Evolutionary conservation across 2,888 invertebrate genomes (phyloP), one percentile per base, ranked within the genome.

Genomic region (Torymus auratus): DNA sequence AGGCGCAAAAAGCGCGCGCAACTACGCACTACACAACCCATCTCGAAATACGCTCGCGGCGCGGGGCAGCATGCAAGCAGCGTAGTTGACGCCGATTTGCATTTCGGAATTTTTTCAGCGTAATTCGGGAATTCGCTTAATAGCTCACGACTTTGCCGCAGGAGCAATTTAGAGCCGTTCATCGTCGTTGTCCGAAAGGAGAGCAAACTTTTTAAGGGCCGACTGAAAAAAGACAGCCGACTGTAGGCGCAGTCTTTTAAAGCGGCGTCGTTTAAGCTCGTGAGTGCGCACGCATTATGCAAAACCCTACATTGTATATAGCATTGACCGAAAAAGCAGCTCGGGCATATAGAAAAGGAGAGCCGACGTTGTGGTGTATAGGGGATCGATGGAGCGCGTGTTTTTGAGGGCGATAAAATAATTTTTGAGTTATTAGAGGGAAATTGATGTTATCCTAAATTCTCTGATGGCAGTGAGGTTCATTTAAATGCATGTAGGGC

Each of bases 71-170:
- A 20, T 20, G 20, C 20, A 2, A 20, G 20, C 20, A 20, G 20
- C 15, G 58, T 15, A 55, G 60, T 76, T 23, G 67, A 80, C 67
- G 62, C 15, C 60, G 62, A 89, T 89, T 89, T 90, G 87, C 88
- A 88, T 89, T 88, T 86, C 83, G 74, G 86, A 88, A 88, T 87
- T 87, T 61, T 65, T 73, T 14, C 87, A 88, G 86, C 88, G 87
- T 88, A 89, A 89, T 88, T 88, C 85, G 80, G 28, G 83, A 87
- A 87, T 88, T 88, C 85, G 85, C 85, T 88, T 88, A 87, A 88
- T 83, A 69, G 56, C 80, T 77, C 62, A 28, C 17, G 70, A 70
- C 56, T 74, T 79, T 52, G 61, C 71, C 70, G 70, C 64, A 52
- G 69, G 65, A 76, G 81, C 69, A 77, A 81, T 81, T 81, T 81